Conservation (phyloP, 2,113 vertebrate genomes). For the Stegastes partitus region DNA sequence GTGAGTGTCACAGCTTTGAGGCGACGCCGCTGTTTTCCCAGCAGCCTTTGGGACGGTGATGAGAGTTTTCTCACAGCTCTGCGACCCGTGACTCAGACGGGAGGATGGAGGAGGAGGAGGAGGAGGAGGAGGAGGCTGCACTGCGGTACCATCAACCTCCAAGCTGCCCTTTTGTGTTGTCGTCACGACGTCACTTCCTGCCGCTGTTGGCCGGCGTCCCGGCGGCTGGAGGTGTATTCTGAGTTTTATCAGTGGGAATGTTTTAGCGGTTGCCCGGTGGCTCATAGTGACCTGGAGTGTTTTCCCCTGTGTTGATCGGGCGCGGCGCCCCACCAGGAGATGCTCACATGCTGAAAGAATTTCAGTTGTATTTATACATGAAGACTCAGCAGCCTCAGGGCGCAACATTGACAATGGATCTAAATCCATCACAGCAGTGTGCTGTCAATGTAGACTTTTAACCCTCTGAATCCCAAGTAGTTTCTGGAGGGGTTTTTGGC, state of each 20-base stretch:
- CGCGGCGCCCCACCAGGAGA: slow-evolving; percentile 13
- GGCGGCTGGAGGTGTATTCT: slow-evolving; percentile 29
- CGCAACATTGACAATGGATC: neutral
- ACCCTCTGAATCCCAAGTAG: no score
- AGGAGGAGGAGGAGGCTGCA: slow-evolving; percentile 56
- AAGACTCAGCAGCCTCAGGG: slow-evolving; percentile 12
- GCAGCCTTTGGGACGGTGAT: slow-evolving; percentile 58
- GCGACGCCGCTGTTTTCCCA: slow-evolving; percentile 37
- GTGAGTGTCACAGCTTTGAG: slow-evolving; percentile 31
- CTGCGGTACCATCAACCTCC: slow-evolving; percentile 66
- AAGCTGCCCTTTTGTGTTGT: slow-evolving; percentile 40
- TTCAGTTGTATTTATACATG: slow-evolving; percentile 11
- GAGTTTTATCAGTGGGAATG: slow-evolving; percentile 11
- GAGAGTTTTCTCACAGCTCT: slow-evolving; percentile 62
- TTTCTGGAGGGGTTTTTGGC: no score
- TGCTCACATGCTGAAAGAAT: slow-evolving; percentile 35
- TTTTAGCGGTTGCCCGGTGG: slow-evolving; percentile 31
- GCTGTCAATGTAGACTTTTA: neutral
- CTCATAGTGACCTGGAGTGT: neutral
- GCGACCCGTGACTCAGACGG: slow-evolving; percentile 59
- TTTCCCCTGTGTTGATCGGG: slow-evolving; percentile 20
- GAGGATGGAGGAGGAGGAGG: slow-evolving; percentile 29
- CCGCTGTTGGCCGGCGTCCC: slow-evolving; percentile 25
- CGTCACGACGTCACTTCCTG: slow-evolving; percentile 68
- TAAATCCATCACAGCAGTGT: neutral